Evolutionary conservation across 1,140 invertebrate species (phyloP), one percentile per base, ranked within the genome.

Genomic region (Cotesia typhae): DNA sequence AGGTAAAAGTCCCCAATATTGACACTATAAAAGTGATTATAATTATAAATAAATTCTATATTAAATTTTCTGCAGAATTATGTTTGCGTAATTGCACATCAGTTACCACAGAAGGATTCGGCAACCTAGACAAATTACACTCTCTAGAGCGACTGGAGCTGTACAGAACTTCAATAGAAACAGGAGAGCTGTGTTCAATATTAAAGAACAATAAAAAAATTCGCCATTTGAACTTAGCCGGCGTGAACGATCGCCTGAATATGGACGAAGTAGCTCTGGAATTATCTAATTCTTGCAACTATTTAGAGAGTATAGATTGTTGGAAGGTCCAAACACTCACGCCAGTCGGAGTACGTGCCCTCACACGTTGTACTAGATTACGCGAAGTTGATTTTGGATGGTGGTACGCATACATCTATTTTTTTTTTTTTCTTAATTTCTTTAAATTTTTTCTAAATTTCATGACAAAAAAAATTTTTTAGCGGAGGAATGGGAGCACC

Each of bases 341-440:
- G 0, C 89, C 91, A 1, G 83, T 87, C 5, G 94, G 94, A 4
- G 88, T 96, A 1, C 83, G 88, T 73, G 89, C 90, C 9, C 83
- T 97, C 3, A 87, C 90, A 0, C 86, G 89, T n/a, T 95, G 94
- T 79, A 85, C 77, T 70, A 86, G 91, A 57, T 83, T 97, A 14
- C 90, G 93, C 79, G 95, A 96, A 85, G 84, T 97, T 17, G 95
- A 97, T 87, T 89, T 97, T 70, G 94, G 95, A 67, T 96, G 95
- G 95, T 95, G 94, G 94, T 95, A 85, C 88, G 92, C 89, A 53
- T 60, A 38, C 10, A 51, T 51, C 17, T 51, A 51, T n/a, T 51
- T n/a, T 28, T 28, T 28, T 28, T 51, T 51, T 38, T 69, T 75
- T 70, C 71, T 64, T 53, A 73, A 75, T 68, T 65, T 73, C 17